Evolutionary conservation across 92 coral and sea anemone species (phyloP).

Genomic region (Zoanthus sociatus): DNA sequence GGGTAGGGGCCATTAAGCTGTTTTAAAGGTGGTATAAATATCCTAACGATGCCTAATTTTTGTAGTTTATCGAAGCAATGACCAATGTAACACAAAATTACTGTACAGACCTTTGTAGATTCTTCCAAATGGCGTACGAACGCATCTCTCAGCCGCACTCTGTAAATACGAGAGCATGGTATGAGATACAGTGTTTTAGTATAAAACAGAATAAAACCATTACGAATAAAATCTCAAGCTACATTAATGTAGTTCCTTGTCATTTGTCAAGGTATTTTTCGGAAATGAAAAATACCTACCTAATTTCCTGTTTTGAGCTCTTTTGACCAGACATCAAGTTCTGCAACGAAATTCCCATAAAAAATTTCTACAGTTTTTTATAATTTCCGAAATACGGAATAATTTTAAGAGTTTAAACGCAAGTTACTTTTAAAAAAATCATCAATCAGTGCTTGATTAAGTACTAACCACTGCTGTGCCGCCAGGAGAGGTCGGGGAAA

Average conservation of each 20-base stretch:
- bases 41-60: too few relatives aligned
- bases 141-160: slow-evolving; percentile 88
- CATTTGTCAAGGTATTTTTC: neutral
- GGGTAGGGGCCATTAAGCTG: too few relatives aligned
- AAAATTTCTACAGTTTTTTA: too few relatives aligned
- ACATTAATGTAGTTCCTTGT: neutral
- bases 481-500: slow-evolving; percentile 70
- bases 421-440: neutral
- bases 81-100: neutral
- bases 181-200: neutral
- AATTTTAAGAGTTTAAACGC: neutral
- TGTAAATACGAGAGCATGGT: neutral
- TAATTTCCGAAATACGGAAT: too few relatives aligned
- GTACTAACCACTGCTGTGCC: slow-evolving; percentile 61
- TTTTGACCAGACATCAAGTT: slow-evolving; percentile 17
- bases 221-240: neutral
- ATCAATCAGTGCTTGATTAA: neutral
- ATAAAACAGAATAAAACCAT: neutral
- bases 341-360: neutral
- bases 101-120: slow-evolving; percentile 73
- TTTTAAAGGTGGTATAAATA: too few relatives aligned
- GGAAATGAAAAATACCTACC: slow-evolving; percentile 37
- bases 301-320: slow-evolving; percentile 66
- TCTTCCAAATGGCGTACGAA: slow-evolving; percentile 84
- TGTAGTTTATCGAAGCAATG: too few relatives aligned